Conservation (phyloP, 2,888 invertebrate genomes). For the Drosophila nigricruria region DNA sequence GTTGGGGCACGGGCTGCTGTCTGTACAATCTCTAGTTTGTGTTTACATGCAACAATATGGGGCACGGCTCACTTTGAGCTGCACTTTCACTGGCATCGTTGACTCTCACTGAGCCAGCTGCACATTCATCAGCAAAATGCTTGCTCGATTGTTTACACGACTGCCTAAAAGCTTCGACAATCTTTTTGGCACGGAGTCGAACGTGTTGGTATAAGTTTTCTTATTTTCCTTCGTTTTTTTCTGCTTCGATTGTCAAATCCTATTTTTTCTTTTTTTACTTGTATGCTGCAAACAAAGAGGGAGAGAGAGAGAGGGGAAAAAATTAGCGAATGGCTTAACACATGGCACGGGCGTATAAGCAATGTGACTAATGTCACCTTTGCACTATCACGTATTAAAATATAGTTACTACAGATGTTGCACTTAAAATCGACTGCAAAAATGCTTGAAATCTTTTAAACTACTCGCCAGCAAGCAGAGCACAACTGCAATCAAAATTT, state of each 20-base stretch:
- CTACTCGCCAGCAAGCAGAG: conserved; percentile 2
- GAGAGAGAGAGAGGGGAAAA: not conserved
- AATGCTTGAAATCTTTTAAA: not conserved
- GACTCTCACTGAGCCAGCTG: conserved; percentile 28
- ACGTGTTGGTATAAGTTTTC: conserved; percentile 28
- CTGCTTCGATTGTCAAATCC: not conserved
- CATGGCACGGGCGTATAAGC: conserved; percentile 15
- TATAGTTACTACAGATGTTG: not conserved
- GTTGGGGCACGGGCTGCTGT: not conserved
- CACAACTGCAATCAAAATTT: conserved; percentile 18
- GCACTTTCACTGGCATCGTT: conserved; percentile 37
- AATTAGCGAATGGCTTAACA: conserved; percentile 1
- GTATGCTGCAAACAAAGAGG: conserved; percentile 45
- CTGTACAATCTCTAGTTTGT: conserved; percentile 22
- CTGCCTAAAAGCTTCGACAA: conserved; percentile 27
- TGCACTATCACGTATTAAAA: conserved; percentile 3
- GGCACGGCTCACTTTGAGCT: conserved; percentile 47
- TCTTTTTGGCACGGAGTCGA: conserved; percentile 22
- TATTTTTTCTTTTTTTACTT: conserved; percentile 15
- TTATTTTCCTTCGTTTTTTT: conserved; percentile 2
- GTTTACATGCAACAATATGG: conserved; percentile 39
- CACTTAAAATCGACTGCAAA: conserved; percentile 12
- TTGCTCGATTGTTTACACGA: conserved; percentile 49
- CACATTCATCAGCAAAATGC: conserved; percentile 52
- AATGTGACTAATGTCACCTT: conserved; percentile 4